Evolutionary conservation across 2,113 vertebrate species (phyloP), one percentile per base, ranked within the genome.

Genomic region (Prunella himalayana): DNA sequence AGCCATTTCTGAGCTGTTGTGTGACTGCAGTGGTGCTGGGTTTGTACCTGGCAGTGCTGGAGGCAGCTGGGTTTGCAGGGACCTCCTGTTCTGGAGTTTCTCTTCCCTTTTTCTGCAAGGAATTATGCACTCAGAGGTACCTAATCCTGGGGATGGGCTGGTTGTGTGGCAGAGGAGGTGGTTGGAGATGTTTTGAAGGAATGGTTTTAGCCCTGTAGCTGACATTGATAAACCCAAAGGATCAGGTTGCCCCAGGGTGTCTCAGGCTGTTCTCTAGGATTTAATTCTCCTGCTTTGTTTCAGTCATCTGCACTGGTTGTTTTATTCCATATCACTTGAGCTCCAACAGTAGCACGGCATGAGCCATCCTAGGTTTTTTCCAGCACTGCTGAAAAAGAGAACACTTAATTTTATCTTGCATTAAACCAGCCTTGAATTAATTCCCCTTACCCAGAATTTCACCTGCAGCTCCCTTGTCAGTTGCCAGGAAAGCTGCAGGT

Each of bases 61-160:
- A 64, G 12, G 30, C 41, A 35, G n/a, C 22, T 50, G 70, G 9
- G 15, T 35, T 45, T 59, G 33, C 6, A 56, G 39, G 30, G 33
- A 10, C 2, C 12, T 75, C 37, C 37, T 82, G 39, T 39, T 87
- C n/a, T 73, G 31, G 19, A 56, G 15, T 2, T 20, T 30, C 13
- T 56, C 33, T n/a, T 19, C 11, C 4, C 0, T 10, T 54, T 30
- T 47, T 11, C 24, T 54, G 7, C 3, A 31, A 24, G n/a, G 41
- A 63, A 11, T 37, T 0, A 4, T 15, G 35, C 18, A 10, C 9
- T 57, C 10, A 31, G 10, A 76, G 27, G 24, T 60, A 6, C 19
- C 2, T 50, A 3, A 12, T 8, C 19, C 51, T 0, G 5, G 42
- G 33, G 6, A 1, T 9, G 30, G 25, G 17, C 14, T 33, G 39